Evolutionary conservation across 2,113 vertebrate species (phyloP).

Genomic region (human (Homo sapiens)): GRCh38 chr7:96817001-96817500

Average conservation of each 20-base stretch:
- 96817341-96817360: neutral
- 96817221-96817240: neutral
- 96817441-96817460: slow-evolving; percentile 19
- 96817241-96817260: neutral
- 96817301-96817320: neutral
- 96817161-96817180: neutral
- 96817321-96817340: too few species aligned
- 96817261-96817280: neutral
- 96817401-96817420: neutral
- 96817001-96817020: neutral
- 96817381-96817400: neutral
- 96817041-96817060: neutral
- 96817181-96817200: neutral
- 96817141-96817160: neutral
- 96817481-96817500: neutral
- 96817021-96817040: neutral
- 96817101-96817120: neutral
- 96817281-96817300: neutral
- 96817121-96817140: neutral
- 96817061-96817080: neutral
- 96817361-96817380: neutral
- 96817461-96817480: neutral
- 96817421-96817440: neutral
- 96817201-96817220: neutral
- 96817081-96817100: neutral